These are phyloP conservation scores for Semibalanus balanoides DNA, from an alignment of 1,140 invertebrate species.

Conservation along the genomic window DNA sequence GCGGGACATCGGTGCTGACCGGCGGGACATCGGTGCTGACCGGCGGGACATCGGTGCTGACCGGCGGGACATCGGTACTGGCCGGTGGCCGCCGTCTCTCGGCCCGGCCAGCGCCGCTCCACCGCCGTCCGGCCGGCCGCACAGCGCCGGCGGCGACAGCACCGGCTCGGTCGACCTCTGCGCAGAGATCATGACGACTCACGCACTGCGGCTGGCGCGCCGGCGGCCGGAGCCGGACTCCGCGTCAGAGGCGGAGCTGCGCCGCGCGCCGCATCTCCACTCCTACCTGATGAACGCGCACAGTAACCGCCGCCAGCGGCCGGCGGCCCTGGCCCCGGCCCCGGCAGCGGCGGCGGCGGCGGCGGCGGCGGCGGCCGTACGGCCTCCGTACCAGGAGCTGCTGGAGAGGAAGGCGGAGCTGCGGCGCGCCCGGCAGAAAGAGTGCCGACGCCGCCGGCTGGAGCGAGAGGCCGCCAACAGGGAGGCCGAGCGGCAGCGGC, in stretches of 20 bases:
- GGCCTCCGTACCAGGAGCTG: not conserved
- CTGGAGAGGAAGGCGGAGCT: not conserved
- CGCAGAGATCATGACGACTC: not conserved
- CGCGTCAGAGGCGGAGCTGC: not conserved
- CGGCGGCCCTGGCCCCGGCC: no score
- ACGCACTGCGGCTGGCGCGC: not conserved
- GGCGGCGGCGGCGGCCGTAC: no score
- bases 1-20: no score
- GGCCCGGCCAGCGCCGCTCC: no score
- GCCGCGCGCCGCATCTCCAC: not conserved
- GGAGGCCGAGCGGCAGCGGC: not conserved
- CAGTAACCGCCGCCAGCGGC: not conserved
- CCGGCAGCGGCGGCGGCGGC: no score
- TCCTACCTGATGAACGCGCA: not conserved
- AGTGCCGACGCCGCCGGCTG: not conserved
- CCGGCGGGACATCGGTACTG: no score
- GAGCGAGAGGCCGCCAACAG: not conserved
- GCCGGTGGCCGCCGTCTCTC: no score
- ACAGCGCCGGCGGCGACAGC: not conserved
- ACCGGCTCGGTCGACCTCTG: not conserved
- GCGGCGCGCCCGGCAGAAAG: not conserved
- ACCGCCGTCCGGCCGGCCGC: no score
- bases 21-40: no score
- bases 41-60: no score
- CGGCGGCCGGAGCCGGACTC: no score